Evolutionary conservation across 2,888 invertebrate genomes (phyloP).

Genomic region (Melinaea marsaeus): DNA sequence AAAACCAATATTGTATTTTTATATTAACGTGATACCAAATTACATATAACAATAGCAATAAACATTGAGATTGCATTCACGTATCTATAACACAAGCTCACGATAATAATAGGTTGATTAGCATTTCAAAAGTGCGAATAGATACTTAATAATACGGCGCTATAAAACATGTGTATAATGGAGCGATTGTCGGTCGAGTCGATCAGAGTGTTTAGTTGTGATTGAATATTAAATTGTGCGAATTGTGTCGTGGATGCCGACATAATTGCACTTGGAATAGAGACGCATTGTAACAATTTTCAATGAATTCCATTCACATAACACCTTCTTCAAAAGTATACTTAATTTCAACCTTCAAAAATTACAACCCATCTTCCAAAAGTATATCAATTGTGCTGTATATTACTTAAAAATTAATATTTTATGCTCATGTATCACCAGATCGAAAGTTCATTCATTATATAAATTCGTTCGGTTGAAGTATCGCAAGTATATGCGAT

Average conservation of each 20-base stretch:
- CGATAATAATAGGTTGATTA: constrained; percentile 12
- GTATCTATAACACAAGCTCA: constrained; percentile 8
- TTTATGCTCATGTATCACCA: constrained; percentile 3
- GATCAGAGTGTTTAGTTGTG: constrained; percentile 47
- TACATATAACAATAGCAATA: not conserved
- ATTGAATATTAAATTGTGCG: constrained; percentile 46
- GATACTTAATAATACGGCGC: constrained; percentile 27
- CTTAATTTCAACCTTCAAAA: too few relatives aligned
- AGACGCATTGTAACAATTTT: constrained; percentile 10
- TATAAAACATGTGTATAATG: constrained; percentile 24
- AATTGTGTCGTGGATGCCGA: constrained; percentile 19
- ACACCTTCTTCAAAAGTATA: not conserved
- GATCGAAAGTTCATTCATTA: too few relatives aligned
- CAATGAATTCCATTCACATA: not conserved
- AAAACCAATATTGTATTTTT: not conserved
- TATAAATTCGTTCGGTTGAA: too few relatives aligned
- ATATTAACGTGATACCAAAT: not conserved
- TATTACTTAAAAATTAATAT: too few relatives aligned
- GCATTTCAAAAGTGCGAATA: constrained; percentile 18
- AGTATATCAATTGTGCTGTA: too few relatives aligned
- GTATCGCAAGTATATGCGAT: constrained; percentile 6
- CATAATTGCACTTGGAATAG: constrained; percentile 15
- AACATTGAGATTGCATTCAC: constrained; percentile 14
- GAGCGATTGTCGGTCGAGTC: constrained; percentile 36
- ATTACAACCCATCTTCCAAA: too few relatives aligned